Evolutionary conservation across 2,797 vertebrate species (phyloP).

Genomic region (Manis javanica): DNA sequence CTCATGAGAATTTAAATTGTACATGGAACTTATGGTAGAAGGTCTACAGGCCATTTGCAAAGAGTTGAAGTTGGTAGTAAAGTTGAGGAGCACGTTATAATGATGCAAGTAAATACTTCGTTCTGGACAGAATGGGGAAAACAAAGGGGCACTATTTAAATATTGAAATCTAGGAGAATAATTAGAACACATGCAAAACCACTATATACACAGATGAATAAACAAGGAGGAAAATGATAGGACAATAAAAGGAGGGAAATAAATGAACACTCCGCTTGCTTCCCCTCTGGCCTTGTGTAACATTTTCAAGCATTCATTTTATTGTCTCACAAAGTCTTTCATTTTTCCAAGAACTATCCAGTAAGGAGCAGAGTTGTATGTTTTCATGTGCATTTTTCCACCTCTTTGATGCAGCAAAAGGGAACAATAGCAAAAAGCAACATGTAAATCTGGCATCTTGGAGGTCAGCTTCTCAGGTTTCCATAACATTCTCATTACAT

Average conservation of each 20-base stretch:
- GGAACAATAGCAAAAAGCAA: not conserved
- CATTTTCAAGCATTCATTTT: constrained; percentile 14
- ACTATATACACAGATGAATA: not conserved
- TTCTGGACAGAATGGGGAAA: not conserved
- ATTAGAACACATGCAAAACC: constrained; percentile 46
- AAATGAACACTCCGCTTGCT: not conserved
- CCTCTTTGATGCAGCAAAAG: constrained; percentile 3
- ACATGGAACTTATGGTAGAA: constrained; percentile 46
- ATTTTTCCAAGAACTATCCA: constrained; percentile 33
- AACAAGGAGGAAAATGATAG: constrained; percentile 33
- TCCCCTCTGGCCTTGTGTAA: not conserved
- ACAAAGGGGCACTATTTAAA: constrained; percentile 57
- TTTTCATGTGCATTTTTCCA: constrained; percentile 38
- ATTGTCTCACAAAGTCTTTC: not conserved
- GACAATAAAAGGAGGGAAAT: constrained; percentile 16
- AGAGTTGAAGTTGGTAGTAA: constrained; percentile 52
- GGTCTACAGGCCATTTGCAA: constrained; percentile 51
- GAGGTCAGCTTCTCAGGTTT: not conserved
- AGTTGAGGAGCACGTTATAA: constrained; percentile 32
- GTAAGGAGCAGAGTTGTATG: not conserved
- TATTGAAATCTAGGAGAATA: constrained; percentile 58
- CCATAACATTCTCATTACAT: not conserved
- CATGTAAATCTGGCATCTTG: not conserved
- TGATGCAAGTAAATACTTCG: constrained; percentile 65
- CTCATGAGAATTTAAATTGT: constrained; percentile 55